Evolutionary conservation across 2,888 invertebrate genomes (phyloP).

Genomic region (Rhynchonema sp.): DNA sequence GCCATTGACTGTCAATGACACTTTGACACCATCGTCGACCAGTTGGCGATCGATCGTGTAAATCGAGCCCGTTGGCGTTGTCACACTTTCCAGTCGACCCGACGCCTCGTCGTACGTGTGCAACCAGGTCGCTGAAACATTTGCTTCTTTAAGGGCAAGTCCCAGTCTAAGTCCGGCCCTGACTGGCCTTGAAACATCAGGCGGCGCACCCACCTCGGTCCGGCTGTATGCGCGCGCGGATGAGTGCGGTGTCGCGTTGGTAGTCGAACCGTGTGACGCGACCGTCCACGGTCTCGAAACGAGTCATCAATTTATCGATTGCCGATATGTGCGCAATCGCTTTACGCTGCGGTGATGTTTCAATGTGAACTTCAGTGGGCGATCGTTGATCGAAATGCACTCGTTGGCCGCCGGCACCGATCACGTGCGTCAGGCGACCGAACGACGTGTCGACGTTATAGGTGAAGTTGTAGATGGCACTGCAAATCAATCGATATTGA

Average conservation of each 20-base stretch:
- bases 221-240: background rate
- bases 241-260: background rate
- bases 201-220: background rate
- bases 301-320: background rate
- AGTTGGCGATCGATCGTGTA: background rate
- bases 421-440: constrained; percentile 75
- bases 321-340: background rate
- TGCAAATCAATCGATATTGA: too few species aligned
- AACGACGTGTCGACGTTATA: constrained; percentile 92
- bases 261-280: background rate
- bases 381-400: constrained; percentile 34
- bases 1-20: background rate
- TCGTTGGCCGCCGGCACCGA: constrained; percentile 68
- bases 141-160: too few species aligned
- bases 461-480: constrained; percentile 85
- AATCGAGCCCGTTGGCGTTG: background rate
- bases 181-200: too few species aligned
- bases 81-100: background rate
- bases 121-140: too few species aligned
- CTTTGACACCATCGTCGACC: background rate
- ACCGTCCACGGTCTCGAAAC: background rate
- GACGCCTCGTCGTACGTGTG: background rate
- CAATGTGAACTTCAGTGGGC: background rate
- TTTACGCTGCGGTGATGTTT: background rate
- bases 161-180: too few species aligned